Evolutionary conservation across 2,113 vertebrate genomes (phyloP).

Genomic region (Neodontobutis hainanensis): DNA sequence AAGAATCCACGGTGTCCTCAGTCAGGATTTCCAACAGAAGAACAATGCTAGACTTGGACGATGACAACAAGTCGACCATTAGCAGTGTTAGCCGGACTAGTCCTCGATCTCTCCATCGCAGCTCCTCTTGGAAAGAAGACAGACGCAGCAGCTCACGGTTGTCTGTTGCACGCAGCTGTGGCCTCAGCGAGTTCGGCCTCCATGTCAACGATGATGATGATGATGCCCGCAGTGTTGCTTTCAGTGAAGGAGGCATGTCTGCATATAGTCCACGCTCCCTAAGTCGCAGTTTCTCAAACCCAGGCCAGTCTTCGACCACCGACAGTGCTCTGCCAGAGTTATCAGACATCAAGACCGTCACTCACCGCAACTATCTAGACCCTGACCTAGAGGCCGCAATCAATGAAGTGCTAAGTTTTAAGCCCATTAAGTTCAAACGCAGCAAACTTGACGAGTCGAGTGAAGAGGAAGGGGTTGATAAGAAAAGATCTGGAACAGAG

Average conservation of each 20-base stretch:
- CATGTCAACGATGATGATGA: conserved; percentile 76
- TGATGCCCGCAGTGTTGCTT: conserved; percentile 75
- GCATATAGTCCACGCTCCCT: conserved; percentile 81
- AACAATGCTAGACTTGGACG: conserved; percentile 75
- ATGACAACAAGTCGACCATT: conserved; percentile 81
- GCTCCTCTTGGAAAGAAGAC: conserved; percentile 83
- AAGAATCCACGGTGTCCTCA: conserved; percentile 81
- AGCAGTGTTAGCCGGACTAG: conserved; percentile 85
- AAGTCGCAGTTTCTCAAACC: conserved; percentile 88
- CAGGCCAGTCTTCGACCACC: conserved; percentile 78
- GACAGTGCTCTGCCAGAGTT: conserved; percentile 47
- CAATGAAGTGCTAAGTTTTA: conserved; percentile 94
- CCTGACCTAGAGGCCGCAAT: conserved; percentile 95
- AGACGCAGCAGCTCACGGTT: conserved; percentile 73
- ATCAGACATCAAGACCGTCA: conserved; percentile 70
- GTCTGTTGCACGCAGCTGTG: conserved; percentile 84
- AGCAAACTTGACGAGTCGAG: conserved; percentile 87
- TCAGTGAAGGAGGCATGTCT: conserved; percentile 74
- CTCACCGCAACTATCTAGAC: conserved; percentile 91
- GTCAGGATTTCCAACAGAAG: conserved; percentile 82
- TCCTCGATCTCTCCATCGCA: conserved; percentile 80
- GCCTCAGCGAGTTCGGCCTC: conserved; percentile 82
- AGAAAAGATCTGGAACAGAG: conserved; percentile 50
- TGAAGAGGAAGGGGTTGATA: conserved; percentile 64
- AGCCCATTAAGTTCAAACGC: conserved; percentile 84